phyloP scores from a whole-genome alignment of 1,140 invertebrate genomes.

The Eumaeus atala region DNA sequence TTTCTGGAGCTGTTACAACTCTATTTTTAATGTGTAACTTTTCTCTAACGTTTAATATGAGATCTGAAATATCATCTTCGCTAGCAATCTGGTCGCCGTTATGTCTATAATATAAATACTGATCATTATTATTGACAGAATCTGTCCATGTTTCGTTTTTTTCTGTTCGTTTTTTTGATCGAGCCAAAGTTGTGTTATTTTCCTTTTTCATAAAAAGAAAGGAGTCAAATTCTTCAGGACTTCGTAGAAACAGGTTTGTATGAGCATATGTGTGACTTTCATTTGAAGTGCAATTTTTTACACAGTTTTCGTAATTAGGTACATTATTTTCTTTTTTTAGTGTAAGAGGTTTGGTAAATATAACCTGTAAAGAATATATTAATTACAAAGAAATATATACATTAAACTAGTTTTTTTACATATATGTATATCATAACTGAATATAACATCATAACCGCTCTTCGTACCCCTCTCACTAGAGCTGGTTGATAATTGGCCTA shows the following conservation, averaged over 20 bases:
- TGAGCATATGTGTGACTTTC: background rate
- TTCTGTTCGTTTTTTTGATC: background rate
- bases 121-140: background rate
- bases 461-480: too few species aligned
- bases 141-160: background rate
- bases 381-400: too few species aligned
- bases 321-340: background rate
- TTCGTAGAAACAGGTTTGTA: constrained; percentile 20
- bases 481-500: too few species aligned
- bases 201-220: constrained; percentile 12
- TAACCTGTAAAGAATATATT: background rate
- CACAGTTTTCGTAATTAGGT: constrained; percentile 10
- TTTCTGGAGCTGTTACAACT: background rate
- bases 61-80: background rate
- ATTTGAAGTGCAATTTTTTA: constrained; percentile 4
- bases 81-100: background rate
- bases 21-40: background rate
- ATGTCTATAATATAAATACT: background rate
- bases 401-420: too few species aligned
- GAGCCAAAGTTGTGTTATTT: background rate
- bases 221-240: constrained; percentile 15
- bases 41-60: background rate
- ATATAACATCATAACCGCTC: too few species aligned
- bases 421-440: too few species aligned
- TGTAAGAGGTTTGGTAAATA: background rate